A percentile compares a stretch with the other conserved stretches of the same genome.
Evolutionary conservation across 2,797 vertebrate genomes (phyloP).

Genomic region (Coreius guichenoti): DNA sequence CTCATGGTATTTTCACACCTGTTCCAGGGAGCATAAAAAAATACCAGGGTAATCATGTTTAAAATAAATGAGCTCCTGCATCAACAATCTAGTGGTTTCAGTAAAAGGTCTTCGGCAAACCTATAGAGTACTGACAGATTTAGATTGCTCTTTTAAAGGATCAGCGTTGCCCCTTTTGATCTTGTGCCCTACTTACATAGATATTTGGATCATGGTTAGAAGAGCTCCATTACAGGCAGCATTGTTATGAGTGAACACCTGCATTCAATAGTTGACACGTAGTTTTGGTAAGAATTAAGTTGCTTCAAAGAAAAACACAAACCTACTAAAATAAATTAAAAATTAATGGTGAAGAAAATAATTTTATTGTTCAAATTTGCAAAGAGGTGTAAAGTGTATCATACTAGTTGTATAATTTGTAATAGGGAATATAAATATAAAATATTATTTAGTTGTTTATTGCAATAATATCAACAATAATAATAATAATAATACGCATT

Average conservation of each 20-base stretch:
- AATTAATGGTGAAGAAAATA: too few relatives aligned
- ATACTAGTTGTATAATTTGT: not conserved
- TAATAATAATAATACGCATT: not conserved
- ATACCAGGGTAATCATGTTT: constrained; percentile 41
- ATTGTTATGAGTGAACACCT: constrained; percentile 25
- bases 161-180: constrained; percentile 24
- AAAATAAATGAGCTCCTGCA: constrained; percentile 39
- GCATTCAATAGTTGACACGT: not conserved
- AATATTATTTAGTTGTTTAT: not conserved
- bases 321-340: not conserved
- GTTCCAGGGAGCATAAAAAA: constrained; percentile 70
- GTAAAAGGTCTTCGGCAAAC: constrained; percentile 36
- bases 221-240: not conserved
- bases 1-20: constrained; percentile 51
- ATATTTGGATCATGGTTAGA: constrained; percentile 37
- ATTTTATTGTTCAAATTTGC: not conserved
- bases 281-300: not conserved
- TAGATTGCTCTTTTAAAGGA: constrained; percentile 28
- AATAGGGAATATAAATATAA: not conserved
- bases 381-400: not conserved
- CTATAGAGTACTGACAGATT: constrained; percentile 31
- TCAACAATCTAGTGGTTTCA: constrained; percentile 48
- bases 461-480: not conserved
- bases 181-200: constrained; percentile 24
- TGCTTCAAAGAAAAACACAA: not conserved